Evolutionary conservation across 2,113 vertebrate species (phyloP), one percentile per base, ranked within the genome.

Genomic region (Acanthisitta chloris): DNA sequence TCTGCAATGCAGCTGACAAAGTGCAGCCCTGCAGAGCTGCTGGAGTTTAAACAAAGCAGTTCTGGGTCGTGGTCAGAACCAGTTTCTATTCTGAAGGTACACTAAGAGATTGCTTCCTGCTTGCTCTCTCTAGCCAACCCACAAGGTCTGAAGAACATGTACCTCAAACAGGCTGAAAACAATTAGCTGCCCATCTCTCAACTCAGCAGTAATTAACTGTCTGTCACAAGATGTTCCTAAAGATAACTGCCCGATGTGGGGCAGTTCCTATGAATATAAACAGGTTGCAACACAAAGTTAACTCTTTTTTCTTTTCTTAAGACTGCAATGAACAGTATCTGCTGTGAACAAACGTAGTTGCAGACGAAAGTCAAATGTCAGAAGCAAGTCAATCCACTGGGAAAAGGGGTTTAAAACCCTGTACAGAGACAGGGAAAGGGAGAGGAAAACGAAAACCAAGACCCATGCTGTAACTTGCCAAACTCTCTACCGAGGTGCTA

Each of bases 91-190:
- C 6, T 49, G 17, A 54, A 57, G 72, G 62, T 17, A 38, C 57
- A 52, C 38, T 6, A 51, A 70, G 42, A 0, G 1, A 45, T 64
- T 81, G 40, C 43, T 34, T 87, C 48, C 58, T 13, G 19, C 10
- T 6, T 6, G 25, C 61, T 46, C 28, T 55, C 31, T 74, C 84
- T 8, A 25, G 36, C 40, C 33, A 55, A 40, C 8, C 45, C 85
- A 45, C 46, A 71, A 4, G 18, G 23, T 42, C 31, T 52, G 61
- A 65, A 69, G 5, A 84, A 74, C 0, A 0, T 0, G 5, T 7
- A 45, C 25, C 43, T 86, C 84, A 78, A 16, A 80, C 0, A 5
- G 28, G 17, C 45, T 62, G 29, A 31, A 74, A n/a, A 72, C 20
- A 29, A 52, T 33, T 16, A 74, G 25, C 2, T 51, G 15, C 34